Evolutionary conservation across 2,113 vertebrate genomes (phyloP).

Genomic region (Brachirus orientalis): DNA sequence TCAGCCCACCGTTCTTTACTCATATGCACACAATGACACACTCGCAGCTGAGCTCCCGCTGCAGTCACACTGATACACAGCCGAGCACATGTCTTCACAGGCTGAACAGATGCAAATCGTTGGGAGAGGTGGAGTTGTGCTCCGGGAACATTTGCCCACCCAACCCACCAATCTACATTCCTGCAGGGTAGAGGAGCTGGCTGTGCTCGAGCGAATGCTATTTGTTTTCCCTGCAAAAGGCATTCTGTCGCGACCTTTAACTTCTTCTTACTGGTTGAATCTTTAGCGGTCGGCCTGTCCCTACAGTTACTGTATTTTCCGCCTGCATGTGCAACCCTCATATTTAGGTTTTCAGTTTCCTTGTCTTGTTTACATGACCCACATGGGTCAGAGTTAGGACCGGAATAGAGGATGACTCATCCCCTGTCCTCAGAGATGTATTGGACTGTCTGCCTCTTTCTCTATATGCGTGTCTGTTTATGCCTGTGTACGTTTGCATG

Average conservation of each 20-base stretch:
- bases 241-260: conserved; percentile 23
- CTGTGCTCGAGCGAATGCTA: background rate
- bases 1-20: conserved; percentile 53
- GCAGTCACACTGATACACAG: conserved; percentile 51
- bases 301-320: conserved; percentile 23
- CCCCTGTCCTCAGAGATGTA: conserved; percentile 53
- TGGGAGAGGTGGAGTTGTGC: conserved; percentile 63
- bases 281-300: background rate
- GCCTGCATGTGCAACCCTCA: conserved; percentile 25
- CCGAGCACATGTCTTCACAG: conserved; percentile 72
- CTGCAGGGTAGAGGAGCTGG: conserved; percentile 28
- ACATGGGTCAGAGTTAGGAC: conserved; percentile 56
- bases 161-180: conserved; percentile 65
- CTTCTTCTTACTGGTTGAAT: conserved; percentile 19
- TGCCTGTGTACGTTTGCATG: conserved; percentile 25
- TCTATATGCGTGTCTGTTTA: conserved; percentile 26
- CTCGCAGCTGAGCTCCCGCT: conserved; percentile 70
- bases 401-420: conserved; percentile 75
- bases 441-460: conserved; percentile 50
- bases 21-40: conserved; percentile 59
- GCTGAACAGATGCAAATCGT: conserved; percentile 67
- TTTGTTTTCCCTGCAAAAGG: background rate
- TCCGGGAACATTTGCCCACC: conserved; percentile 61
- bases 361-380: conserved; percentile 72
- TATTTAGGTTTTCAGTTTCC: conserved; percentile 64